phyloP scores from a whole-genome alignment of 1,140 invertebrate genomes.

The Oreohelix idahoensis region DNA sequence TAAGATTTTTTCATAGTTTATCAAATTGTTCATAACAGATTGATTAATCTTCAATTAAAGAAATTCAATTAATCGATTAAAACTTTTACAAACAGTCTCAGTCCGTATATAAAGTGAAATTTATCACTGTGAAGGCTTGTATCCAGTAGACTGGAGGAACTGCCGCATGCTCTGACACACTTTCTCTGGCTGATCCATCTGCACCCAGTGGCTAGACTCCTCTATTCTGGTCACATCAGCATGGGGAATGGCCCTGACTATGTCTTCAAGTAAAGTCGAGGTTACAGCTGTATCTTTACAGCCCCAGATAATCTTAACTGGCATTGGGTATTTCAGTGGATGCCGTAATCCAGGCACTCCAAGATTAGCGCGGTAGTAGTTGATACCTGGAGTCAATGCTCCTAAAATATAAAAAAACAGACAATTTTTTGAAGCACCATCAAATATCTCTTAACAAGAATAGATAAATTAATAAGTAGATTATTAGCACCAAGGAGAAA shows the following conservation, averaged over 20 bases:
- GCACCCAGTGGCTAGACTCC: conserved; percentile 28
- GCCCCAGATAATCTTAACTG: conserved; percentile 33
- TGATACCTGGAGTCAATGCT: conserved; percentile 10
- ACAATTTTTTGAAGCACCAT: no score
- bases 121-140: neutral
- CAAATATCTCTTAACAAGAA: no score
- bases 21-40: no score
- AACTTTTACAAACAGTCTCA: no score
- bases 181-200: conserved; percentile 34
- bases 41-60: no score
- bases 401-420: no score
- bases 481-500: no score
- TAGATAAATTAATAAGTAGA: no score
- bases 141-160: conserved; percentile 77
- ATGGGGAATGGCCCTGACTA: neutral
- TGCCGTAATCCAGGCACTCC: neutral
- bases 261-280: neutral
- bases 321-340: conserved; percentile 5
- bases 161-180: conserved; percentile 60
- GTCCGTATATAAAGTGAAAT: no score
- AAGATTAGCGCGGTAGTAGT: conserved; percentile 33
- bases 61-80: no score
- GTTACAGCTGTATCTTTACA: conserved; percentile 14
- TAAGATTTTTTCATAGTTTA: no score
- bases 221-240: conserved; percentile 15